Evolutionary conservation across 1,140 invertebrate genomes (phyloP).

Genomic region (Dreissena polymorpha): DNA sequence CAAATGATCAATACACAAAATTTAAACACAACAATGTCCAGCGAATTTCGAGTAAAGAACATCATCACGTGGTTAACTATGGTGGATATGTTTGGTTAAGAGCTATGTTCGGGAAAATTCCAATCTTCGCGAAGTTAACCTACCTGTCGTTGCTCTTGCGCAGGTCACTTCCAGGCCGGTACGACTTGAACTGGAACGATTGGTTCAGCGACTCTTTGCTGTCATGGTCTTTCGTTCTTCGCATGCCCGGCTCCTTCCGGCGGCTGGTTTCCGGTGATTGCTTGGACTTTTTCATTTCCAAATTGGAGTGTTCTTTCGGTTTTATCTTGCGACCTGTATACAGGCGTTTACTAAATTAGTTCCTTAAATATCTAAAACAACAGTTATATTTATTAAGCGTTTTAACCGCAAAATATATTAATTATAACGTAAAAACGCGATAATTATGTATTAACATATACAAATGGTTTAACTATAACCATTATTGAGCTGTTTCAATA

Average conservation of each 20-base stretch:
- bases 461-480: background rate
- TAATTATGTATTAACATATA: background rate
- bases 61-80: too few relatives aligned
- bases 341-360: too few relatives aligned
- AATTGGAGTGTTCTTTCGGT: conserved; percentile 39
- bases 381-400: background rate
- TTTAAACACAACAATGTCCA: too few relatives aligned
- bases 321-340: conserved; percentile 34
- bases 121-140: too few relatives aligned
- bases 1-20: too few relatives aligned
- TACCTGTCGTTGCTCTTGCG: conserved; percentile 29
- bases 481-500: too few relatives aligned
- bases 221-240: conserved; percentile 15
- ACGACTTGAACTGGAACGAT: conserved; percentile 37
- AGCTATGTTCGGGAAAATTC: too few relatives aligned
- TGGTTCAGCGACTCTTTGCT: conserved; percentile 48
- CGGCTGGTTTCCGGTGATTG: background rate
- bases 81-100: too few relatives aligned
- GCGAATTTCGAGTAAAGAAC: too few relatives aligned
- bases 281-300: conserved; percentile 29
- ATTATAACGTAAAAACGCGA: background rate
- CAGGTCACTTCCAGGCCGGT: conserved; percentile 37
- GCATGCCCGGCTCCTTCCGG: conserved; percentile 9
- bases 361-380: background rate
- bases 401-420: background rate